Base-by-base conservation (phyloP, 2,113 vertebrate genomes). In the Grus americana region DNA sequence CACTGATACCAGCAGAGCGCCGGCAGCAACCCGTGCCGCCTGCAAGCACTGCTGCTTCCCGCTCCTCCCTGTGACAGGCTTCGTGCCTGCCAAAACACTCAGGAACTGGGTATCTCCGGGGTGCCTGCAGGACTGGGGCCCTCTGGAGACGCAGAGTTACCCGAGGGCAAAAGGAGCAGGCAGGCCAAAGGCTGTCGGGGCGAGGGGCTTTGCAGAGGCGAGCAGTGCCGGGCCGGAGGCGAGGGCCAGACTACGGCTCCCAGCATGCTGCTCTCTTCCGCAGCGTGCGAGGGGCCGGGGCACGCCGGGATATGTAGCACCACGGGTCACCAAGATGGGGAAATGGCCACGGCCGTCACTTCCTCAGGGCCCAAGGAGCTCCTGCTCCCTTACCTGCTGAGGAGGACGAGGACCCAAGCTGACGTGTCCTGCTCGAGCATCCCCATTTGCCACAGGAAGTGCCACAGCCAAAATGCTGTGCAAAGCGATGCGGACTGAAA, bases 281-380 rank as follows among this genome's bases (percentile, higher is more conserved):
- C 5, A 8, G 66, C 23, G 3, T 1, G 46, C 9, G 3, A 6
- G 23, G 8, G 0, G 20, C 79, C 21, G 29, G 47, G 84, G 86
- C 79, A 76, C 4, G 84, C 90, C 10, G 92, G 91, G 94, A 86
- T 9, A 27, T 0, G 18, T 2, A 5, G 29, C 30, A 3, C 7
- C 15, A 0, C 21, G 4, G 5, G 4, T 32, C 52, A 0, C 4
- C 21, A 3, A 10, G 11, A 1, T 5, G 1, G 38, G 59, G 17
- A 2, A 6, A 0, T 3, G 1, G 46, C 7, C 2, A 0, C 3
- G 2, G 40, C 29, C 1, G 1, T 8, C 0, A 3, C 6, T 47
- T 3, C 24, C 29, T 0, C 18, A 0, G 21, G 3, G 29, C 0
- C 5, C 0, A 0, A 1, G 19, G 3, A 3, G 5, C 0, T 2